Conservation (phyloP, 2,797 vertebrate species). For the Emys orbicularis region DNA sequence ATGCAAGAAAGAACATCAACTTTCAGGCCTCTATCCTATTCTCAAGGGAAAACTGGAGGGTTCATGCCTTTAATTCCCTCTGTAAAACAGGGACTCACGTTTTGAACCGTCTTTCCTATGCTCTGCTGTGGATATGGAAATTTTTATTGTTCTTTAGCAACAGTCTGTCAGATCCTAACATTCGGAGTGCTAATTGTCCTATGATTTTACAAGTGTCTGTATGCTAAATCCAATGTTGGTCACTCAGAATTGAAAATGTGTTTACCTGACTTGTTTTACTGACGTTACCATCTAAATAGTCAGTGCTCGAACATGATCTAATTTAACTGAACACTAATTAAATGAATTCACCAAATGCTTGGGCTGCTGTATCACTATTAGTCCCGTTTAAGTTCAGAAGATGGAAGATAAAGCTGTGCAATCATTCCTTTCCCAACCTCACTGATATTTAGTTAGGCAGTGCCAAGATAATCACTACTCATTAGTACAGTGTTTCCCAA, state of each 20-base stretch:
- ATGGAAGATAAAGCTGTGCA: neutral
- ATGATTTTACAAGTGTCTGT: neutral
- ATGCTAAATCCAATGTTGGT: neutral
- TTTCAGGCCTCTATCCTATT: neutral
- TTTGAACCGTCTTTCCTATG: neutral
- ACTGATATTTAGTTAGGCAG: neutral
- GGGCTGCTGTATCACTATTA: neutral
- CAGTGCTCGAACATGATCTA: neutral
- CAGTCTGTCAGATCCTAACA: neutral
- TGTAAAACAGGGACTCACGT: neutral
- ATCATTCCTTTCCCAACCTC: neutral
- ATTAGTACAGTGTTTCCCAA: neutral
- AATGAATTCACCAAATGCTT: neutral
- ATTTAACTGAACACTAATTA: neutral
- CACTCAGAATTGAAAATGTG: neutral
- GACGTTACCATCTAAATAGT: neutral
- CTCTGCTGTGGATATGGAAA: neutral
- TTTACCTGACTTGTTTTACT: neutral
- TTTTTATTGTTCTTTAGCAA: neutral
- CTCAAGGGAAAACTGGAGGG: neutral
- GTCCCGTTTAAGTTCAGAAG: neutral
- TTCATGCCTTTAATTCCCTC: neutral
- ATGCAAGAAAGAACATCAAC: accelerated
- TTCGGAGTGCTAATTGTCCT: accelerated
- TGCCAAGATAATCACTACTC: neutral